Evolutionary conservation across 37 sponge, comb jelly and placozoan species (phyloP), one percentile per base, ranked within the genome.

Genomic region (Corticium candelabrum): DNA sequence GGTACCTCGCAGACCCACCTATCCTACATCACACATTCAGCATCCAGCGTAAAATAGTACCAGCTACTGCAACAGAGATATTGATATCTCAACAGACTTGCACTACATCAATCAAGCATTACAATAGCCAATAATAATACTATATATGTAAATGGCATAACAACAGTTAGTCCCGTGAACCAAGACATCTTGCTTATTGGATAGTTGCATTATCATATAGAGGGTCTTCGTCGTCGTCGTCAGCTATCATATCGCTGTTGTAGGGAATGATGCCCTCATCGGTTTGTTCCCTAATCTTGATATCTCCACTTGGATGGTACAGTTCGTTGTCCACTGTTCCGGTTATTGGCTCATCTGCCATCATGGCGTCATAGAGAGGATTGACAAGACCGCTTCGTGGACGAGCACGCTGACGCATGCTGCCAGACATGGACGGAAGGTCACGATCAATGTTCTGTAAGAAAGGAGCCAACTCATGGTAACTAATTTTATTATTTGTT

Each of bases 321-420:
- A 50, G 62, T 21, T 50, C 62, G 62, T 50, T 50, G 15, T 50
- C 15, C 11, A 50, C 62, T 27, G 62, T 50, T 11, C 62, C 62
- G 62, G 62, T 50, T 11, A 50, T 50, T 21, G 11, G 15, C 21
- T 50, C 62, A 50, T 50, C 62, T 50, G 15, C 62, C 11, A 21
- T 21, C 62, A 50, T 50, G 62, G 62, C 62, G 62, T 50, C 62
- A 50, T 50, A 50, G 62, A 50, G 62, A 50, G 62, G 62, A 50
- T 50, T 50, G 11, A 50, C 62, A 21, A 50, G 62, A 21, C 62
- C 62, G 21, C 62, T 50, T 50, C 62, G 11, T 50, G 62, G 62
- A 50, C 62, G 62, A 50, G 62, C 62, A 27, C 62, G 62, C 21
- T 50, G 15, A 27, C 62, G 62, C 62, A 50, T 50, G 62, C 62